Conservation (phyloP, 2,888 invertebrate genomes). For the Lithophane leautieri region DNA sequence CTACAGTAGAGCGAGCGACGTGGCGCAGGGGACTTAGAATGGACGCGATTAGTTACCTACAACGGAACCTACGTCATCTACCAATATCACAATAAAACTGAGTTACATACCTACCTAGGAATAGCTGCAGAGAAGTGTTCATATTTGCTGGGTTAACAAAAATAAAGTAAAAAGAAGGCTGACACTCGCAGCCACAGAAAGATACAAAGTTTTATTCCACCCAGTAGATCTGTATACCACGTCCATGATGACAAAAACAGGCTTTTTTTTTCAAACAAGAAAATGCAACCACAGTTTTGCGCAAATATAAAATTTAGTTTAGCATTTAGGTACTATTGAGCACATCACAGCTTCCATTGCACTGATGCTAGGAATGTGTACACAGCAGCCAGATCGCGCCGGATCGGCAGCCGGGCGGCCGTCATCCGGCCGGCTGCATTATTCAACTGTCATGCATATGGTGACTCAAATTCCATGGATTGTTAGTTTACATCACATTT, state of each 20-base stretch:
- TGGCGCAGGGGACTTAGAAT: not conserved
- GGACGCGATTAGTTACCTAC: no score
- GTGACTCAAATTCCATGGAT: conserved; percentile 42
- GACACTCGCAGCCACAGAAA: not conserved
- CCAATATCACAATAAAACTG: not conserved
- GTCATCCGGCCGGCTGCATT: conserved; percentile 52
- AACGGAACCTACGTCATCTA: not conserved
- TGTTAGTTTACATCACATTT: conserved; percentile 64
- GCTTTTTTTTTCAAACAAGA: conserved; percentile 9
- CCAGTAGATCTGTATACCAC: not conserved
- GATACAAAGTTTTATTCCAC: not conserved
- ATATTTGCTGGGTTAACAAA: not conserved
- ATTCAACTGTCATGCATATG: conserved; percentile 58
- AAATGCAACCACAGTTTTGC: conserved; percentile 24
- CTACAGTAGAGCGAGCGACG: not conserved
- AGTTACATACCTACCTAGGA: not conserved
- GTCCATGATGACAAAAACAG: not conserved
- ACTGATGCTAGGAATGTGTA: conserved; percentile 59
- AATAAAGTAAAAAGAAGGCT: not conserved
- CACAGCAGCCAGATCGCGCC: conserved; percentile 19
- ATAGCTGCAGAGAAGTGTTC: not conserved
- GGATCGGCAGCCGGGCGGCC: not conserved
- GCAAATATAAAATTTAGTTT: conserved; percentile 58
- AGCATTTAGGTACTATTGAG: conserved; percentile 53
- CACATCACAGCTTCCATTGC: conserved; percentile 30